Base-by-base conservation (phyloP, 1,140 invertebrate genomes). In the Nasonia vitripennis region DNA sequence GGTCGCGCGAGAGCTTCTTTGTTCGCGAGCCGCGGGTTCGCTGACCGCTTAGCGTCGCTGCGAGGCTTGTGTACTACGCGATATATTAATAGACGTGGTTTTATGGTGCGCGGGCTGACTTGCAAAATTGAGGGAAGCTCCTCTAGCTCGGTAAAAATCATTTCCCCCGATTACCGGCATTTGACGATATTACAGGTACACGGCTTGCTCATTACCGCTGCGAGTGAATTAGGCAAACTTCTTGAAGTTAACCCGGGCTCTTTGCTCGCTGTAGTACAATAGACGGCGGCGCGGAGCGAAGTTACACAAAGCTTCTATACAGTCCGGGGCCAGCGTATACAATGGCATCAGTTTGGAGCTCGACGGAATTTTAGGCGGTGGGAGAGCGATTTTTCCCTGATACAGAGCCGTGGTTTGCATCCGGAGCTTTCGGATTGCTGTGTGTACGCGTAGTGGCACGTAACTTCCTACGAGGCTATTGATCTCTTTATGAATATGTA, bases 221-320 rank as follows among this genome's bases (percentile, higher is more conserved):
- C 34, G 20, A 74, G 31, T 74, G 45, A 74, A 74, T 37, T 74
- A 31, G 37, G 73, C 17, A 74, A 74, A 45, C 37, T 74, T 20
- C 73, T 74, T 71, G 34, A 71, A 71, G 70, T 71, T 71, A 71
- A 71, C 10, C 68, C 27, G 0, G 68, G 68, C 70, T 17, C 17
- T n/a, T 74, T 17, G 14, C 14, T 7, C 11, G 12, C 14, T 10
- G 20, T 4, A 9, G 34, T 9, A 74, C 73, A 74, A 74, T 74
- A 74, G 37, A 74, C 20, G 12, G 34, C 73, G 37, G 7, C 23
- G 70, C 23, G 70, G 23, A 71, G 23, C 20, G 34, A 34, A 71
- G 70, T 27, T 71, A 34, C n/a, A 20, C 12, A 17, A 45, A 45
- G 41, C 41, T 45, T n/a, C 1, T 17, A 14, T 62, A 6, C 17